Conservation (phyloP, 2,888 invertebrate genomes). For the Trichacis sp. region DNA sequence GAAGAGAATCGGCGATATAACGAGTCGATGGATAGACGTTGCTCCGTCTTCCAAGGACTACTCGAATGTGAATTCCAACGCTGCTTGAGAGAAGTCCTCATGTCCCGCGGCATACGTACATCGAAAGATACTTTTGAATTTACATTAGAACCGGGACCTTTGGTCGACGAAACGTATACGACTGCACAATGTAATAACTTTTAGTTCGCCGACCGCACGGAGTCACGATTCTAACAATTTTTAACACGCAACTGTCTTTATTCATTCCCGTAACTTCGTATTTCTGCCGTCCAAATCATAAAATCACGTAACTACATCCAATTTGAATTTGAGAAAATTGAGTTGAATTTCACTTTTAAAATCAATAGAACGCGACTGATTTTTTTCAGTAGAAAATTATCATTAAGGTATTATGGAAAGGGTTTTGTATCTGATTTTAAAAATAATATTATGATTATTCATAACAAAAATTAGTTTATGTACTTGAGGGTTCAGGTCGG, state of each 20-base stretch:
- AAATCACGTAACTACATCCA: too few species aligned
- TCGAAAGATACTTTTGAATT: conserved; percentile 29
- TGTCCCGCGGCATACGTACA: conserved; percentile 29
- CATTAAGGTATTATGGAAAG: too few species aligned
- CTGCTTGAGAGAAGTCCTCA: conserved; percentile 23
- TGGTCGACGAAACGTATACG: conserved; percentile 23
- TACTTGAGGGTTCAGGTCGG: too few species aligned
- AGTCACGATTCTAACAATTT: conserved; percentile 30
- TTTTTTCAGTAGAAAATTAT: too few species aligned
- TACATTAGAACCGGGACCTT: conserved; percentile 31
- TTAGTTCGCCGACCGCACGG: conserved; percentile 22
- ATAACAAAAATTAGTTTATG: too few species aligned
- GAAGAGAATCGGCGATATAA: too few species aligned
- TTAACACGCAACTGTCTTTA: conserved; percentile 8
- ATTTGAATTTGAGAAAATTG: too few species aligned
- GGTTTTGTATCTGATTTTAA: too few species aligned
- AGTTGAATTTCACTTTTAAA: too few species aligned
- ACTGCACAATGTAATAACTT: conserved; percentile 24
- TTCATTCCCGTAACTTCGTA: not conserved
- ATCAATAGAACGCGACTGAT: too few species aligned
- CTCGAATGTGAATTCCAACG: conserved; percentile 30
- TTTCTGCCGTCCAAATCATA: too few species aligned
- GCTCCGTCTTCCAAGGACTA: conserved; percentile 17
- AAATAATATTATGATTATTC: too few species aligned
- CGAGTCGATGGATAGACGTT: not conserved